Conservation (phyloP, 2,113 vertebrate genomes). For the Solea solea region DNA sequence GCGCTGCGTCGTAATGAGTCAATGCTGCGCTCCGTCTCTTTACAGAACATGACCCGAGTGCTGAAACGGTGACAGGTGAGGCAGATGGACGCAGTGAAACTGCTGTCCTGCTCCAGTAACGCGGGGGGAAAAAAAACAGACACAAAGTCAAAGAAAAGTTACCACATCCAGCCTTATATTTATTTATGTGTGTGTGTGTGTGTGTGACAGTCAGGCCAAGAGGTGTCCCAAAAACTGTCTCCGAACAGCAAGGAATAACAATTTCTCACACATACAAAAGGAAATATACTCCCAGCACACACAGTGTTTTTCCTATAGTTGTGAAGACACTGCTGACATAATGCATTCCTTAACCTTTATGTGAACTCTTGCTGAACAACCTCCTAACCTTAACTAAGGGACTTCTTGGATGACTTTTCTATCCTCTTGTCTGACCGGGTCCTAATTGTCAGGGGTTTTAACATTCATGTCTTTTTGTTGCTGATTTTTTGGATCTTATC, state of each 20-base stretch:
- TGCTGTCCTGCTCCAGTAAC: conserved; percentile 12
- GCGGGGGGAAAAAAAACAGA: conserved; percentile 13
- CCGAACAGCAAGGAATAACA: conserved; percentile 7
- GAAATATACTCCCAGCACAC: conserved; percentile 3
- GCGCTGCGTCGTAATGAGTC: conserved; percentile 5
- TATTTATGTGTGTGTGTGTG: conserved; percentile 1
- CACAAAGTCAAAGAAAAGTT: conserved; percentile 24
- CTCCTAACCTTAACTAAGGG: no score
- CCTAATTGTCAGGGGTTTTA: no score
- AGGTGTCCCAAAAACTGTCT: conserved; percentile 1
- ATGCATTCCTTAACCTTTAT: neutral
- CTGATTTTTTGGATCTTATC: no score
- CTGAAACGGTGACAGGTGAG: conserved; percentile 20
- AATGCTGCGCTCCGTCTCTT: neutral
- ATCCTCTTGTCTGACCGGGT: no score
- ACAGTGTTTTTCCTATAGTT: neutral
- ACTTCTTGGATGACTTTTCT: no score
- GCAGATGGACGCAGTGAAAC: conserved; percentile 8
- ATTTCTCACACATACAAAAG: conserved; percentile 10
- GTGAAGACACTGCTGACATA: no score
- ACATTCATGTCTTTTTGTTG: no score
- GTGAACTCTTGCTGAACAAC: neutral
- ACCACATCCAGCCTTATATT: neutral
- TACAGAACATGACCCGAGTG: conserved; percentile 15
- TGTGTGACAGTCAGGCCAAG: conserved; percentile 7